Evolutionary conservation across 2,888 invertebrate species (phyloP).

Genomic region (Teleiodes luculella): DNA sequence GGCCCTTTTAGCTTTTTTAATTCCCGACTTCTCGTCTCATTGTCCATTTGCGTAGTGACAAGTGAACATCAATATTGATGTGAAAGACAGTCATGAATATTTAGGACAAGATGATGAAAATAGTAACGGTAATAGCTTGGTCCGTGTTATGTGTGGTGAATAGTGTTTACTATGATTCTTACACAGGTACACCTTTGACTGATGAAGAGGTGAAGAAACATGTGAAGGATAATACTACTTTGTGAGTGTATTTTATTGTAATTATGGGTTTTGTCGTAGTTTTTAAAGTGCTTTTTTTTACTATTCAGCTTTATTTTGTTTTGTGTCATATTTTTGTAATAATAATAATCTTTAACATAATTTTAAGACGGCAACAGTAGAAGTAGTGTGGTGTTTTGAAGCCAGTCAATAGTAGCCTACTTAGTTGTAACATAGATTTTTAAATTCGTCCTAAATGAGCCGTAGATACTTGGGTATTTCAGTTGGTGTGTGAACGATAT

Average conservation of each 20-base stretch:
- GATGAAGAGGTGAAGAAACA: conserved; percentile 39
- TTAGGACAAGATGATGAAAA: not conserved
- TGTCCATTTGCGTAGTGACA: not conserved
- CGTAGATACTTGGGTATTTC: conserved; percentile 15
- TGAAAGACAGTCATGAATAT: not conserved
- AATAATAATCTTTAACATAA: too few species aligned
- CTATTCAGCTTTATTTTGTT: too few species aligned
- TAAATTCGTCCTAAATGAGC: too few species aligned
- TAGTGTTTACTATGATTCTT: conserved; percentile 42
- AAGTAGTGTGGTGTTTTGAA: too few species aligned
- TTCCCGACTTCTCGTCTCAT: not conserved
- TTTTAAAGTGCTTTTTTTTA: too few species aligned
- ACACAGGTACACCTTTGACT: conserved; percentile 37
- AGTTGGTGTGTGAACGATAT: conserved; percentile 44
- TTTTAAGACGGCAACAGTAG: too few species aligned
- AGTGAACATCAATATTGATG: not conserved
- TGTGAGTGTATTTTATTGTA: conserved; percentile 52
- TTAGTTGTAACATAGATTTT: too few species aligned
- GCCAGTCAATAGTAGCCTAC: too few species aligned
- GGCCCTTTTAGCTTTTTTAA: not conserved
- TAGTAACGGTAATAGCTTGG: conserved; percentile 24
- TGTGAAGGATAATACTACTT: conserved; percentile 45
- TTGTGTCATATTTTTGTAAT: too few species aligned
- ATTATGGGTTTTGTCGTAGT: too few species aligned
- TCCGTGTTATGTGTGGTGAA: conserved; percentile 23